These are phyloP conservation scores for Champsocephalus gunnari DNA, from an alignment of 2,797 vertebrate species.

Conservation along the genomic window DNA sequence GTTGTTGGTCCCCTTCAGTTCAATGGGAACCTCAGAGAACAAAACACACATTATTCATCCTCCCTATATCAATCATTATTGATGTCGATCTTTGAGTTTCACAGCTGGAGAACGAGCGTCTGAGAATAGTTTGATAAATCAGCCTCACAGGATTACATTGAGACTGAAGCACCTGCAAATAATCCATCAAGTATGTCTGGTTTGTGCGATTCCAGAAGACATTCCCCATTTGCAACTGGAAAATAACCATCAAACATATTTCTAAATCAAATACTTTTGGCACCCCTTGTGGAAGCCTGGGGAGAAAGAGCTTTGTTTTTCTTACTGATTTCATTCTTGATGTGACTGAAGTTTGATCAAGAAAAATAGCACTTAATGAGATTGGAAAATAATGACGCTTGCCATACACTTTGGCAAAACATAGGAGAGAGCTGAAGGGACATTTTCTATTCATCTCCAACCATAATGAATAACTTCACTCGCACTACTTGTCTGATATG, in stretches of 20 bases:
- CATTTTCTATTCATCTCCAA: conserved; percentile 52
- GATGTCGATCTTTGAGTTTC: conserved; percentile 34
- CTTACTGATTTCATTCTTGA: conserved; percentile 47
- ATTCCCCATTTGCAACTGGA: conserved; percentile 14
- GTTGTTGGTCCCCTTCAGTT: conserved; percentile 35
- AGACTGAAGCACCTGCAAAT: conserved; percentile 55
- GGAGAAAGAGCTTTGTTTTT: conserved; percentile 5
- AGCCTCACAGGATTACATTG: conserved; percentile 17
- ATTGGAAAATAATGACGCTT: conserved; percentile 41
- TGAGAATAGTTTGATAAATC: conserved; percentile 46
- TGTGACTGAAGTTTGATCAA: conserved; percentile 43
- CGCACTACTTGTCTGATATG: conserved; percentile 48
- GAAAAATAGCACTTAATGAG: conserved; percentile 33
- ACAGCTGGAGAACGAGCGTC: conserved; percentile 51
- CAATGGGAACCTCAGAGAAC: conserved; percentile 15
- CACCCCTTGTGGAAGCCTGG: neutral
- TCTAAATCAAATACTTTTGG: conserved; percentile 6
- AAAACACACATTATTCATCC: conserved; percentile 44
- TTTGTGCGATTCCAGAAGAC: conserved; percentile 28
- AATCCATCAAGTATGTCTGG: conserved; percentile 44
- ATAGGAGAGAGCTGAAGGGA: conserved; percentile 59
- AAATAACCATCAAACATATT: conserved; percentile 21
- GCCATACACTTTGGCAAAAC: conserved; percentile 57
- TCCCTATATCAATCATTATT: conserved; percentile 39
- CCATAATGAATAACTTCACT: conserved; percentile 67